Evolutionary conservation across 1,140 invertebrate species (phyloP).

Genomic region (Myzus persicae): DNA sequence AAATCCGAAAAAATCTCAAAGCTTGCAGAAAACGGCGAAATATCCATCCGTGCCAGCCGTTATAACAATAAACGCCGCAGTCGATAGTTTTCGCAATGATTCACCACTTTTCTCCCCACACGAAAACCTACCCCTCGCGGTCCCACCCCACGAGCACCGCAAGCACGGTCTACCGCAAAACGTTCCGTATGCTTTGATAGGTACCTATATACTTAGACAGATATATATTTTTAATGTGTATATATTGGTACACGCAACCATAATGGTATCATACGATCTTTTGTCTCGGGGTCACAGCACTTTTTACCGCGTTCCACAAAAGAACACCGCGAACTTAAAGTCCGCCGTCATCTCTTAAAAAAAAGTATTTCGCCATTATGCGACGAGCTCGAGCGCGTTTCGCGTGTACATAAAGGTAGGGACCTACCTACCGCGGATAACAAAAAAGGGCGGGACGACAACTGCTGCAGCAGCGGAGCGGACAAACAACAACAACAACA

Average conservation of each 20-base stretch:
- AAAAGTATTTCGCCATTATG: not conserved
- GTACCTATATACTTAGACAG: too few relatives aligned
- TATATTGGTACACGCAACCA: not conserved
- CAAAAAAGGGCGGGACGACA: not conserved
- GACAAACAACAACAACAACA: too few relatives aligned
- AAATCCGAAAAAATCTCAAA: not conserved
- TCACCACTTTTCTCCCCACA: not conserved
- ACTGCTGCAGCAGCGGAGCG: not conserved
- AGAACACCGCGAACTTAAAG: not conserved
- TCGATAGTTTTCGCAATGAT: not conserved
- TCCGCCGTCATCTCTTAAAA: not conserved
- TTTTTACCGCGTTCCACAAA: not conserved
- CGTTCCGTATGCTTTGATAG: too few relatives aligned
- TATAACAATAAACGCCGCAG: not conserved
- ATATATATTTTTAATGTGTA: not conserved
- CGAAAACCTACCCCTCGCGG: not conserved
- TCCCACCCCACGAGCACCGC: not conserved
- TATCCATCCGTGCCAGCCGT: not conserved
- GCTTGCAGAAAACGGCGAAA: not conserved
- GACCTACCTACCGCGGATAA: not conserved
- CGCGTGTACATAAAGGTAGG: too few relatives aligned
- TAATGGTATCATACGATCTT: not conserved
- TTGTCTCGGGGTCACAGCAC: not conserved
- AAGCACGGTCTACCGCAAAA: not conserved
- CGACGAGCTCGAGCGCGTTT: not conserved